Evolutionary conservation across 2,888 invertebrate species (phyloP).

Genomic region (Drosophila cognata): DNA sequence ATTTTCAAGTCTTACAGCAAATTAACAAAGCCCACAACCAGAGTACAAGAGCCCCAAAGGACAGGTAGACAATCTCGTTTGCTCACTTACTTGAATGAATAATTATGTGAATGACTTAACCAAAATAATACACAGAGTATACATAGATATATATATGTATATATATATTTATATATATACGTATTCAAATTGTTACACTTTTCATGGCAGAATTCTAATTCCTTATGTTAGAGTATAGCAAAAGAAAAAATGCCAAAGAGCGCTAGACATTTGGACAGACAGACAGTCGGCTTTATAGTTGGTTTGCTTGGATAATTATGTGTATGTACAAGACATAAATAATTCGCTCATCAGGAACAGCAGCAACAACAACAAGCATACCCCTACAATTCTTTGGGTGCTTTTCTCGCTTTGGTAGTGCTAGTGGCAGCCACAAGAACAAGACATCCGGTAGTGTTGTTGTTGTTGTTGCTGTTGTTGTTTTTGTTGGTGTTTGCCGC

Average conservation of each 20-base stretch:
- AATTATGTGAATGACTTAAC: slow-evolving; percentile 8
- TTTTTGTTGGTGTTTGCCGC: slow-evolving; percentile 12
- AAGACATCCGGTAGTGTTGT: slow-evolving; percentile 71
- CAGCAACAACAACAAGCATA: slow-evolving; percentile 19
- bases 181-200: not conserved
- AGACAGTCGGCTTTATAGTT: slow-evolving; percentile 29
- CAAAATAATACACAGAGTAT: slow-evolving; percentile 3
- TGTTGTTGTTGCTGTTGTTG: slow-evolving; percentile 26
- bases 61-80: slow-evolving; percentile 2
- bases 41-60: not conserved
- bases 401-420: slow-evolving; percentile 30
- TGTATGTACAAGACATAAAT: slow-evolving; percentile 78
- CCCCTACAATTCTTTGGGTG: slow-evolving; percentile 42
- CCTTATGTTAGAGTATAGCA: slow-evolving; percentile 18
- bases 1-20: not conserved
- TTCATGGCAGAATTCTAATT: not conserved
- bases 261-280: slow-evolving; percentile 37
- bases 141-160: not conserved
- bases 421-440: slow-evolving; percentile 42
- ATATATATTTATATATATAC: not conserved
- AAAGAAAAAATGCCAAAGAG: slow-evolving; percentile 15
- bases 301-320: slow-evolving; percentile 71
- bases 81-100: slow-evolving; percentile 1
- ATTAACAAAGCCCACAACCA: not conserved
- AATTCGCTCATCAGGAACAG: slow-evolving; percentile 66